phyloP scores from a whole-genome alignment of 2,113 vertebrate species.

The Turnix velox region DNA sequence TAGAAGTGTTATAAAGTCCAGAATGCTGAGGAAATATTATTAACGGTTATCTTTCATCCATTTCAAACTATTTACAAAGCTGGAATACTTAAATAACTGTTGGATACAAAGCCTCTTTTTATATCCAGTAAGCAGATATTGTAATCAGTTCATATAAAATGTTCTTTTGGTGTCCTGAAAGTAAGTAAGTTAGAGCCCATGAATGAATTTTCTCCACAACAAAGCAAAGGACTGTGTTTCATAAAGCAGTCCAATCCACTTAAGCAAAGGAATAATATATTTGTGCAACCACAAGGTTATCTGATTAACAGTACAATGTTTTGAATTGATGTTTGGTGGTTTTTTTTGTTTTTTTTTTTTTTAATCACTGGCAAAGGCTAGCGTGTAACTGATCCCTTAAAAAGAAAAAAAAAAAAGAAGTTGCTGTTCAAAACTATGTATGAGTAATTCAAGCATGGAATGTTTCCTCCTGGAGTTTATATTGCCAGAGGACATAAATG shows the following conservation, averaged over 20 bases:
- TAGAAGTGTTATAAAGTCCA: not conserved
- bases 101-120: not conserved
- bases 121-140: not conserved
- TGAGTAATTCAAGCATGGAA: constrained; percentile 61
- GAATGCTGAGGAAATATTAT: not conserved
- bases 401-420: too few relatives aligned
- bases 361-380: constrained; percentile 22
- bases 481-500: constrained; percentile 55
- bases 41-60: not conserved
- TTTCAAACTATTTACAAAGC: not conserved
- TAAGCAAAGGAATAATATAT: constrained; percentile 21
- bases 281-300: constrained; percentile 41
- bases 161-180: not conserved
- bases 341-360: too few relatives aligned
- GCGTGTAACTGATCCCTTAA: constrained; percentile 17
- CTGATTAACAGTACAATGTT: constrained; percentile 42
- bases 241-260: constrained; percentile 33
- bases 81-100: not conserved
- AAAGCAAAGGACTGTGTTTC: constrained; percentile 25
- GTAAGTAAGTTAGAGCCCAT: not conserved
- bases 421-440: constrained; percentile 53
- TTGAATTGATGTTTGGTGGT: not conserved
- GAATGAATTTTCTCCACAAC: constrained; percentile 34
- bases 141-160: not conserved
- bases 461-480: constrained; percentile 52